These are phyloP conservation scores for Gibbula magus DNA, from an alignment of 2,888 invertebrate species.

Conservation along the genomic window DNA sequence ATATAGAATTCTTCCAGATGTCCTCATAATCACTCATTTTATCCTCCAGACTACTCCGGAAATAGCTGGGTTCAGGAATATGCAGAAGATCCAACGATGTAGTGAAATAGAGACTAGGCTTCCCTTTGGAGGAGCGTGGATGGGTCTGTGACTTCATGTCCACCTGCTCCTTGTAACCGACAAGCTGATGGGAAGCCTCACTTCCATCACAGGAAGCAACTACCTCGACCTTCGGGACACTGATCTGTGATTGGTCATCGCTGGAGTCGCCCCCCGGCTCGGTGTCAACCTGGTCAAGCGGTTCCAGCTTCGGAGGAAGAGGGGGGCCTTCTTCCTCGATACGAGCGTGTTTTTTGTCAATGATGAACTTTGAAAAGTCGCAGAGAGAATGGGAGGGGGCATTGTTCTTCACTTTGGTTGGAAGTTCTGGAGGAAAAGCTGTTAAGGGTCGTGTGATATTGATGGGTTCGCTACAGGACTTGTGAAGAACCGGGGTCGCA, in stretches of 20 bases:
- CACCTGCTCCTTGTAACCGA: not conserved
- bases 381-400: conserved; percentile 52
- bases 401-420: conserved; percentile 41
- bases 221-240: not conserved
- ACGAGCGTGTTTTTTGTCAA: not conserved
- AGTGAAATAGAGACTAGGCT: conserved; percentile 55
- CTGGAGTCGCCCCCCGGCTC: not conserved
- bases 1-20: conserved; percentile 81
- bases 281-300: not conserved
- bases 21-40: conserved; percentile 97
- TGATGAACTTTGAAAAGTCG: conserved; percentile 49
- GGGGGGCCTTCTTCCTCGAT: conserved; percentile 9
- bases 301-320: conserved; percentile 29
- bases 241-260: not conserved
- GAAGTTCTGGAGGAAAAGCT: conserved; percentile 32
- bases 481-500: conserved; percentile 49
- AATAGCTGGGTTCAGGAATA: conserved; percentile 78
- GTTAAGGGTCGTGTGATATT: conserved; percentile 50
- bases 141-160: conserved; percentile 2
- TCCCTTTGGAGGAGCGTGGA: conserved; percentile 37
- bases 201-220: not conserved
- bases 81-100: conserved; percentile 55
- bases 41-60: conserved; percentile 90
- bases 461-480: conserved; percentile 67
- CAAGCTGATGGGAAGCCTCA: not conserved